Conservation (phyloP, 2,888 invertebrate species). For the Cistogaster globosa region DNA sequence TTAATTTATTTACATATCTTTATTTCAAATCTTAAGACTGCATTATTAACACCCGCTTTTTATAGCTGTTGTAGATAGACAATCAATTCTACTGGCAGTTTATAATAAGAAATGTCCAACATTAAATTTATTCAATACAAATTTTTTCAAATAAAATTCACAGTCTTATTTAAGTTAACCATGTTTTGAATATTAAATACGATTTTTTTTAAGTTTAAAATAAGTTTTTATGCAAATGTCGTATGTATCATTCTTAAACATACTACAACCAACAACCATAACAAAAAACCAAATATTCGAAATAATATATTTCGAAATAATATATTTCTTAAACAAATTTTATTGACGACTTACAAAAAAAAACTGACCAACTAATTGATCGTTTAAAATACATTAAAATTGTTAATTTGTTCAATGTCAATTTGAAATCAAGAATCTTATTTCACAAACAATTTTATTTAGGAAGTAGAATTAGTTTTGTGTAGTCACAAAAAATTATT, state of each 20-base stretch:
- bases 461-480: constrained; percentile 16
- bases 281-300: no score
- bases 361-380: not conserved
- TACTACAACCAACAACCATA: not conserved
- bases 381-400: constrained; percentile 6
- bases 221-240: constrained; percentile 2
- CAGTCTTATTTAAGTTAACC: constrained; percentile 14
- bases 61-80: not conserved
- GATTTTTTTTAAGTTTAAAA: constrained; percentile 2
- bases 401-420: constrained; percentile 48
- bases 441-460: not conserved
- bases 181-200: constrained; percentile 37
- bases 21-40: not conserved
- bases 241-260: not conserved
- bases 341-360: not conserved
- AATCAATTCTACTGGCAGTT: not conserved
- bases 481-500: not conserved
- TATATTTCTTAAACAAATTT: no score
- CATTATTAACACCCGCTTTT: constrained; percentile 19
- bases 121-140: constrained; percentile 1
- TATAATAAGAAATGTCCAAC: not conserved
- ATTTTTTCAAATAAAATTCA: constrained; percentile 25
- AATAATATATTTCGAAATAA: no score
- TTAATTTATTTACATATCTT: not conserved
- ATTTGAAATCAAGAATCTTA: not conserved